Evolutionary conservation across 1,140 invertebrate species (phyloP), one percentile per base, ranked within the genome.

Genomic region (Uloborus diversus): DNA sequence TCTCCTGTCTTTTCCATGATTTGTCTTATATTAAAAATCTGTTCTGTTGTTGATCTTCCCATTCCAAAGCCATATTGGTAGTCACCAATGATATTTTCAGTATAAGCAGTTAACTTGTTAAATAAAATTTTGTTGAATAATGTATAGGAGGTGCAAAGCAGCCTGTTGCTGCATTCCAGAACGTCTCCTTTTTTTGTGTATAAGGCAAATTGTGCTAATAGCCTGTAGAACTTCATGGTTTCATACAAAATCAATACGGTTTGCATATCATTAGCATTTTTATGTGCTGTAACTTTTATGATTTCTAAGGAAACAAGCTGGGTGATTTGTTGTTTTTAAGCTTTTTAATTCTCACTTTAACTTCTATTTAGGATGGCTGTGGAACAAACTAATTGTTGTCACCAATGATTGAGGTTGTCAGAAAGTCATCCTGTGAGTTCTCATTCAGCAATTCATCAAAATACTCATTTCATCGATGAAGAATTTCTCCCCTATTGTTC

Each of bases 331-430:
- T 49, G 25, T 65, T 47, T 30, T 20, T 28, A 30, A 65, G 32
- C 23, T 23, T 37, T 5, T 37, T 35, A 35, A 35, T 62, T 17
- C 28, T 23, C 13, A 28, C 37, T 53, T 53, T 70, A 57, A 70
- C 51, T 57, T 57, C 33, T 27, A 57, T 57, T 70, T 37, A 70
- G 17, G 30, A 37, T 57, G 53, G 68, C 23, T 70, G 68, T 42
- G 20, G 30, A 57, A 27, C 51, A 57, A 70, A 37, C n/a, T 66
- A 2, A 66, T 70, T 57, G 17, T 70, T 70, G 20, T 0, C 20
- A 70, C 5, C 1, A 35, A 2, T 1, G 57, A 37, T 33, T 4
- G 23, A 9, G 3, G 51, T 37, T 1, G 28, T 32, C 20, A 37
- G 32, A 70, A 56, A 13, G 17, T 32, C 20, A 51, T 23, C 47